These are phyloP conservation scores for Galeopsomyia nigrocyanea DNA, from an alignment of 2,888 invertebrate species.

Conservation along the genomic window DNA sequence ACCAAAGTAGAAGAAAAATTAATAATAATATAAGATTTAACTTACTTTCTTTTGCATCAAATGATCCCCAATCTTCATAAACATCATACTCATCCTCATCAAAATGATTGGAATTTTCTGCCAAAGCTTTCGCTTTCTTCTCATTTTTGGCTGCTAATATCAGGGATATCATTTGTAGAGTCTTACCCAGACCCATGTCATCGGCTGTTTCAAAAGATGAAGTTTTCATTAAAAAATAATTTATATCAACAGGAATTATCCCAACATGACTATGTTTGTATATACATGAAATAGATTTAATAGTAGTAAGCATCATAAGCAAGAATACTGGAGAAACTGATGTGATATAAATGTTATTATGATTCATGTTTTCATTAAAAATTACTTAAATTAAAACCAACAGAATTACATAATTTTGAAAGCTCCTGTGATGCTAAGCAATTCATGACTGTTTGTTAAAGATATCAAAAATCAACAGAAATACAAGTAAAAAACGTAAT, in stretches of 20 bases:
- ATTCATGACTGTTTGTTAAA: no score
- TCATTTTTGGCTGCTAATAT: constrained; percentile 73
- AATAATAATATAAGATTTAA: neutral
- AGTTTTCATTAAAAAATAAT: neutral
- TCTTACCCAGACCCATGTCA: constrained; percentile 85
- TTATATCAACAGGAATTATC: no score
- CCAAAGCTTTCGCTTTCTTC: constrained; percentile 64
- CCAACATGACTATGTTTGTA: no score
- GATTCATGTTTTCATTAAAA: neutral
- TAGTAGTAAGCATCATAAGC: no score
- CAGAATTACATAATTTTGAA: no score
- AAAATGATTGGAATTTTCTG: constrained; percentile 64
- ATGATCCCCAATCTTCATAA: constrained; percentile 3
- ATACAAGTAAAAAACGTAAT: no score
- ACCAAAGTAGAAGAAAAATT: neutral
- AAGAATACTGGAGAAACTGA: no score
- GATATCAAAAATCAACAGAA: no score
- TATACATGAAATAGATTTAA: no score
- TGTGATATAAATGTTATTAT: neutral
- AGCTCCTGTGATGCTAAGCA: no score
- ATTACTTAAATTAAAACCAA: neutral
- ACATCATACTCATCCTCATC: constrained; percentile 51
- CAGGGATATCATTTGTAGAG: constrained; percentile 82
- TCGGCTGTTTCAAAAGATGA: constrained; percentile 69
- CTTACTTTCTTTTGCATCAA: constrained; percentile 1